A percentile compares a stretch with the other conserved stretches of the same genome.
These are phyloP conservation scores for Chlorocebus sabaeus DNA, from an alignment of 2,113 vertebrate species.

Conservation along the genomic window DNA sequence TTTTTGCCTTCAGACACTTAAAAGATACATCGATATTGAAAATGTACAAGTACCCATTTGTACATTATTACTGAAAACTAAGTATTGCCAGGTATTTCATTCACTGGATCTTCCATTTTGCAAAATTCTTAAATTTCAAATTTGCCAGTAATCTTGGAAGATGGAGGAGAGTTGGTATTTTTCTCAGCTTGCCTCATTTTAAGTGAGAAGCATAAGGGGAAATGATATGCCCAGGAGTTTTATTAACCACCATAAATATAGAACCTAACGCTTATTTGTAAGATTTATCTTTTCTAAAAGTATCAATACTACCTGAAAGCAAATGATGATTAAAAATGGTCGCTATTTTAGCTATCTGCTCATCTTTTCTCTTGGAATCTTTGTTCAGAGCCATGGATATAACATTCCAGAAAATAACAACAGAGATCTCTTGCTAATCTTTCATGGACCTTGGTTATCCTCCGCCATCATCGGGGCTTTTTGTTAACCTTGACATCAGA, in stretches of 20 bases:
- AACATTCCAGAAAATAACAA: background rate
- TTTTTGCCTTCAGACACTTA: conserved; percentile 78
- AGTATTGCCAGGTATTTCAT: background rate
- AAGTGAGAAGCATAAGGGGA: background rate
- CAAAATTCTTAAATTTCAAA: conserved; percentile 4
- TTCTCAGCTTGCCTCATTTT: background rate
- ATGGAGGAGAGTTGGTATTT: background rate
- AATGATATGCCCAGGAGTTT: background rate
- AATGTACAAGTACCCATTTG: conserved; percentile 78
- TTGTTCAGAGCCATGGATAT: background rate
- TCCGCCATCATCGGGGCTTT: background rate
- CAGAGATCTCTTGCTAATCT: background rate
- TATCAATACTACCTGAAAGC: background rate
- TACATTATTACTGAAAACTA: conserved; percentile 40
- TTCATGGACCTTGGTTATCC: background rate
- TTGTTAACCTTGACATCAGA: background rate
- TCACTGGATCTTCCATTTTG: background rate
- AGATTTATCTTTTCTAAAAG: background rate
- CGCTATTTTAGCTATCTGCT: background rate
- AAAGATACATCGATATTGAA: conserved; percentile 77
- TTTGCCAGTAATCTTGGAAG: background rate
- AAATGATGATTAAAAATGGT: background rate
- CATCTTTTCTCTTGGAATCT: background rate
- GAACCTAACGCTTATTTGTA: background rate
- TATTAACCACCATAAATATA: background rate